Evolutionary conservation across 2,113 vertebrate genomes (phyloP), one percentile per base, ranked within the genome.

Genomic region (Brachyistius frenatus): DNA sequence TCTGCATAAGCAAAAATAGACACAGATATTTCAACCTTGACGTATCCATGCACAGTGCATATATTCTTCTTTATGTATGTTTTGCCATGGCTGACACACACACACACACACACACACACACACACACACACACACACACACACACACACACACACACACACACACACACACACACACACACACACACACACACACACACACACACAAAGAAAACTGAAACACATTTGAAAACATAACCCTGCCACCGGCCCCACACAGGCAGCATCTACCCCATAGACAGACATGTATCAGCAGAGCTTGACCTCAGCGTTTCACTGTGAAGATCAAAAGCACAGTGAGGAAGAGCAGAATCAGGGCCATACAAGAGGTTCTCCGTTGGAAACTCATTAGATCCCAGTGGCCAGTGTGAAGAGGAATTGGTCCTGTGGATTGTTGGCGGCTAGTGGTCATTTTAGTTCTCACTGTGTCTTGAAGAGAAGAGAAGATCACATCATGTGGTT

Each of bases 351-450:
- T 60, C 33, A 50, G 37, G 72, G 73, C 75, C 77, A 64, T 47
- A 73, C 65, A 72, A 78, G 83, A 70, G 76, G 67, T 83, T 82
- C 76, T 78, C 79, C 66, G 70, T 67, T 78, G 77, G 69, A 89
- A 88, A 88, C 86, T 85, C 85, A 87, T 90, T 90, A 88, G 83
- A 77, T 81, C 52, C 53, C 50, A 44, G 66, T 85, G 74, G 49
- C 62, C 65, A 73, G 61, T 76, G 73, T 80, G 71, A 46, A 8
- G 49, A 68, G 46, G 65, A 73, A 80, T 80, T 47, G 76, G 23
- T 62, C 56, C 72, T 66, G 58, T 84, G 31, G 35, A 62, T 16
- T 47, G 70, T 58, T 81, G 37, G 37, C 11, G 8, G 71, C 71
- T 71, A 72, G 66, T 35, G 5, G 76, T 37, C 71, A 83, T 86